Conservation (phyloP, 1,140 invertebrate genomes). For the Hermatobates lingyangjiaoensis region DNA sequence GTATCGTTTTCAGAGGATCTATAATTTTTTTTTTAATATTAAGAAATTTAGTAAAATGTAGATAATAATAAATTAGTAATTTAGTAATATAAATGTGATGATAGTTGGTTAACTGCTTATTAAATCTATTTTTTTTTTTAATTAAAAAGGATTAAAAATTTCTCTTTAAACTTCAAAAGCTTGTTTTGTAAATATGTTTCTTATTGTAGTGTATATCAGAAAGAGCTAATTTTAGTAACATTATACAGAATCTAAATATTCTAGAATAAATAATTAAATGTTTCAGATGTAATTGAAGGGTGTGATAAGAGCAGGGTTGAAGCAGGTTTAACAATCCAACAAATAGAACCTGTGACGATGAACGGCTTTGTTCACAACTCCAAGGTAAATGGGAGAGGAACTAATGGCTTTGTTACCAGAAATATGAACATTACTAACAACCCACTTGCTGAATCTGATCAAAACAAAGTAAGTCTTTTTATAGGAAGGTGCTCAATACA, state of each 20-base stretch:
- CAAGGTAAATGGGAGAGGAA: slow-evolving; percentile 10
- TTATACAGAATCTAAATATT: too few relatives aligned
- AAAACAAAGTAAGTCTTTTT: slow-evolving; percentile 25
- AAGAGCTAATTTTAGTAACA: too few relatives aligned
- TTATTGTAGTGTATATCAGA: too few relatives aligned
- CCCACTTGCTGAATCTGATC: slow-evolving; percentile 39
- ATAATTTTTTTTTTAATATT: too few relatives aligned
- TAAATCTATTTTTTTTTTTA: not conserved
- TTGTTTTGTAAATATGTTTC: too few relatives aligned
- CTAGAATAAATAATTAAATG: too few relatives aligned
- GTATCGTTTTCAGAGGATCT: too few relatives aligned
- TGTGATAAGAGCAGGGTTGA: slow-evolving; percentile 16
- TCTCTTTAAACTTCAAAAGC: too few relatives aligned
- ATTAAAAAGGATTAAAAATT: too few relatives aligned
- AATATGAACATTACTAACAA: slow-evolving; percentile 45
- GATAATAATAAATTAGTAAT: too few relatives aligned
- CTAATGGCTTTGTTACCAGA: slow-evolving; percentile 11
- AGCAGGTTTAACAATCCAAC: slow-evolving; percentile 16
- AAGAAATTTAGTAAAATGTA: too few relatives aligned
- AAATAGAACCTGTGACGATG: slow-evolving; percentile 18
- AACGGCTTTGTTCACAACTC: slow-evolving; percentile 12
- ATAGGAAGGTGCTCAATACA: not conserved
- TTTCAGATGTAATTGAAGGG: slow-evolving; percentile 14
- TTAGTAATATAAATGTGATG: not conserved
- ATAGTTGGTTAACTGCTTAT: not conserved